These are phyloP conservation scores for Troglohyphantes excavatus DNA, from an alignment of 2,888 invertebrate species.

Conservation along the genomic window DNA sequence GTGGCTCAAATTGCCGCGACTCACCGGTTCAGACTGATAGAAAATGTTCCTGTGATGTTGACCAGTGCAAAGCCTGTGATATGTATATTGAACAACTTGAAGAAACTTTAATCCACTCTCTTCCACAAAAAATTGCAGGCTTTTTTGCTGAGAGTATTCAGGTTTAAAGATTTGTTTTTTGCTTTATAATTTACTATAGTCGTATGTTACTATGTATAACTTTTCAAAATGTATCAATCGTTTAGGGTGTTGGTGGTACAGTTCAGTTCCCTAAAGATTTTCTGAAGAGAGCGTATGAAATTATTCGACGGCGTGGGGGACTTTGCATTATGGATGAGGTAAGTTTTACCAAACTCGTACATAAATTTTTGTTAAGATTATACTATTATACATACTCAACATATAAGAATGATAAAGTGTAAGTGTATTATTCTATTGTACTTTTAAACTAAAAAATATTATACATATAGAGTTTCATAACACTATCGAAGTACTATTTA, in stretches of 20 bases:
- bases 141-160: slow-evolving; percentile 98
- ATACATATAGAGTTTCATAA: too few relatives aligned
- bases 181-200: neutral
- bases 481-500: too few relatives aligned
- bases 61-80: slow-evolving; percentile 88
- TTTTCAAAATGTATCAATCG: slow-evolving; percentile 23
- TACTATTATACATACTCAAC: too few relatives aligned
- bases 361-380: too few relatives aligned
- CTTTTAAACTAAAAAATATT: too few relatives aligned
- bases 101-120: slow-evolving; percentile 88
- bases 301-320: slow-evolving; percentile 91
- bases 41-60: slow-evolving; percentile 86
- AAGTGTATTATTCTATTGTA: too few relatives aligned
- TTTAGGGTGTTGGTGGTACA: slow-evolving; percentile 93
- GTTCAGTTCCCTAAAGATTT: slow-evolving; percentile 96
- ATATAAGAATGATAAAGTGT: too few relatives aligned
- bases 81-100: slow-evolving; percentile 92
- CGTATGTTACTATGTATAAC: neutral
- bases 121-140: slow-evolving; percentile 92
- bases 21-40: slow-evolving; percentile 87
- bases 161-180: slow-evolving; percentile 81
- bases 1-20: slow-evolving; percentile 93
- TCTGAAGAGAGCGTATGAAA: slow-evolving; percentile 89
- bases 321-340: slow-evolving; percentile 96
- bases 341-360: slow-evolving; percentile 75